Conservation (phyloP, 2,797 vertebrate species). For the Podargus strigoides region DNA sequence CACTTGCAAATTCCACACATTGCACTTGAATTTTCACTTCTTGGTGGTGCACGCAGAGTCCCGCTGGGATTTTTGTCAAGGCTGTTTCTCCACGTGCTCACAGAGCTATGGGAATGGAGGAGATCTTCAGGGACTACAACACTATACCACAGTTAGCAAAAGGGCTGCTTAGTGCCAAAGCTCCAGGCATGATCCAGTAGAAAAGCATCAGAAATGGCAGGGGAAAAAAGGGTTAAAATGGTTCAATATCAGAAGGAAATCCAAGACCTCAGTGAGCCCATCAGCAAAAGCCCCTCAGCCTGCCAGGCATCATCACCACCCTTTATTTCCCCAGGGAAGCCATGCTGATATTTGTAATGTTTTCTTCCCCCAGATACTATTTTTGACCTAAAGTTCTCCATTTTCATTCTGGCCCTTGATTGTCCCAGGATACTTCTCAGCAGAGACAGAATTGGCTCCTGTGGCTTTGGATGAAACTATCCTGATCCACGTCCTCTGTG, state of each 20-base stretch:
- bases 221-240: not conserved
- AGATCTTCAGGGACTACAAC: not conserved
- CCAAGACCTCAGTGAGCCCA: not conserved
- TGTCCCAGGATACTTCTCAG: not conserved
- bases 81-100: not conserved
- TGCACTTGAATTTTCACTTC: not conserved
- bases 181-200: not conserved
- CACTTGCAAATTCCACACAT: not conserved
- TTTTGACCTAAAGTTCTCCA: not conserved
- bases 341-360: not conserved
- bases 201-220: not conserved
- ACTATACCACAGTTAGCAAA: not conserved
- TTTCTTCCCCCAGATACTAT: not conserved
- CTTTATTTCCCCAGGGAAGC: not conserved
- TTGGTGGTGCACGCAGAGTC: not conserved
- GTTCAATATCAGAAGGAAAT: not conserved
- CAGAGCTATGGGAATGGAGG: not conserved
- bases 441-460: not conserved
- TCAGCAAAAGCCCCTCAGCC: not conserved
- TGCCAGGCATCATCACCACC: not conserved
- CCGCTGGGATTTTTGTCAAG: not conserved
- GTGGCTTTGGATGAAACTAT: not conserved
- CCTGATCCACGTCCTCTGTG: not conserved
- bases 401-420: not conserved
- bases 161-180: not conserved